Base-by-base conservation (phyloP, 1,140 invertebrate genomes). In the Anthonomus grandis region DNA sequence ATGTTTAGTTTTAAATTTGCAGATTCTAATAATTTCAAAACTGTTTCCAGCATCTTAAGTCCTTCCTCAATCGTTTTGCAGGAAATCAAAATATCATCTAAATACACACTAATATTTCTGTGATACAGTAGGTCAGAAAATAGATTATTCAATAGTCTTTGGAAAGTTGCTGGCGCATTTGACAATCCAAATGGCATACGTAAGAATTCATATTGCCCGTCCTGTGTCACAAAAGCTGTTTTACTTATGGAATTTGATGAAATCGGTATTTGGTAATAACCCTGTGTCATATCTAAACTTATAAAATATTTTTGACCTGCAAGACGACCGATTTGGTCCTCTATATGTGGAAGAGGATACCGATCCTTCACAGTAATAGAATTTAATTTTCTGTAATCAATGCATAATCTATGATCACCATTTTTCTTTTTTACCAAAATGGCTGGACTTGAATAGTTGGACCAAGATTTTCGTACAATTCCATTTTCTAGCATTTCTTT, bases 121-220 rank as follows among this genome's bases (percentile, higher is more conserved):
- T n/a, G n/a, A n/a, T n/a, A n/a, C n/a, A n/a, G n/a, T n/a, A n/a
- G n/a, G n/a, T n/a, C n/a, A n/a, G n/a, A n/a, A n/a, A n/a, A n/a
- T n/a, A n/a, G n/a, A 10, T 9, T 34, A 9, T 9, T 70, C 13
- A 79, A 74, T 6, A 74, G 63, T 34, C 67, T 50, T 55, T 76
- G 70, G 50, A 79, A 79, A 3, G 69, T 66, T n/a, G 68, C 53
- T 0, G 76, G 70, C 0, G 74, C 66, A 59, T 75, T 77, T 4
- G 56, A 62, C 3, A 79, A 57, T 13, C 77, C 77, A 62, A 78
- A 79, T n/a, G 74, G 76, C 58, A 77, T 65, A 46, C 66, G 57
- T 0, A 58, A 44, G 51, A 66, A 79, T 55, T 78, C 75, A 53
- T 76, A 80, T 27, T 66, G 65, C 5, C 64, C n/a, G n/a, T n/a